Conservation (phyloP, 2,113 vertebrate genomes). For the Phainopepla nitens region DNA sequence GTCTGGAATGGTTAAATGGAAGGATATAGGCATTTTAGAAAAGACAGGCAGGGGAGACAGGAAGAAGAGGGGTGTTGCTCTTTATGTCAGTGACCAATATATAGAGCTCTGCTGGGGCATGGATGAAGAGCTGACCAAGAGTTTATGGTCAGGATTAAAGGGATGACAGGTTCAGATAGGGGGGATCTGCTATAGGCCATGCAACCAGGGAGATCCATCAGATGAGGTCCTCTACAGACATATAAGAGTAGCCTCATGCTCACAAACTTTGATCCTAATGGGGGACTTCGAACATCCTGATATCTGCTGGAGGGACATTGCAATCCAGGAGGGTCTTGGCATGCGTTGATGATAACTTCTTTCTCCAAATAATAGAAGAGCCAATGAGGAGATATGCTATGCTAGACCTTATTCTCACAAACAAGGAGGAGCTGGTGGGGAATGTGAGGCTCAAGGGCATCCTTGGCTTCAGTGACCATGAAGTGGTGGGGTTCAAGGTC, state of each 20-base stretch:
- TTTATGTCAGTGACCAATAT: neutral
- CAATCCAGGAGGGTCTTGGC: neutral
- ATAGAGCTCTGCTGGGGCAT: neutral
- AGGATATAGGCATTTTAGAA: neutral
- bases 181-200: neutral
- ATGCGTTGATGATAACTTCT: neutral
- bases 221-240: neutral
- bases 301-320: neutral
- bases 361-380: neutral
- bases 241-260: neutral
- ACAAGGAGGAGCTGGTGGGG: neutral
- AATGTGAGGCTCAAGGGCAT: neutral
- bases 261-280: neutral
- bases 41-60: neutral
- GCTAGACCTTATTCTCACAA: neutral
- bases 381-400: neutral
- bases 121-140: neutral
- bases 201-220: neutral
- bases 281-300: neutral
- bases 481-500: neutral
- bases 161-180: neutral
- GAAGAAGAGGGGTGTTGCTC: neutral
- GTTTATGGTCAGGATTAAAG: neutral
- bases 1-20: neutral
- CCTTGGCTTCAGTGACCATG: neutral